A percentile compares a stretch with the other conserved stretches of the same genome.
These are phyloP conservation scores for Fragum sueziense DNA, from an alignment of 2,888 invertebrate genomes.

Conservation along the genomic window DNA sequence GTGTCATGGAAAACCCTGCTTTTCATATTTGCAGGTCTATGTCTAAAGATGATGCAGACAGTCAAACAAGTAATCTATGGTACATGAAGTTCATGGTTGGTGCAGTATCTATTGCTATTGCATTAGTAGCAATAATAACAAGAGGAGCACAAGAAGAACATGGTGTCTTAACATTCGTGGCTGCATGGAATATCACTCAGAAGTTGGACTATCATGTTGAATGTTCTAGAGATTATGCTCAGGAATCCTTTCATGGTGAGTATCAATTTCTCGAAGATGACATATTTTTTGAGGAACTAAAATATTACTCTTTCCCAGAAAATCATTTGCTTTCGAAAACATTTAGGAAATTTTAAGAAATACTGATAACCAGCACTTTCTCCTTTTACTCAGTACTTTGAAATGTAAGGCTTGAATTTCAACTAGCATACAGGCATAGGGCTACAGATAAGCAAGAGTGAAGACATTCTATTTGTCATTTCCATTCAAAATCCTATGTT, in stretches of 20 bases:
- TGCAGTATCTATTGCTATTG: constrained; percentile 4
- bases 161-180: constrained; percentile 24
- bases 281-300: too few relatives aligned
- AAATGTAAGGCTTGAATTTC: too few relatives aligned
- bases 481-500: too few relatives aligned
- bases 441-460: too few relatives aligned
- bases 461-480: too few relatives aligned
- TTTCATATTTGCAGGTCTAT: too few relatives aligned
- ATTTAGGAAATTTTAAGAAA: neutral
- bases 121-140: too few relatives aligned
- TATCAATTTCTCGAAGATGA: too few relatives aligned
- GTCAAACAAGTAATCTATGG: neutral
- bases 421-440: too few relatives aligned
- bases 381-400: neutral
- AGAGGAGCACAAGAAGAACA: neutral
- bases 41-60: neutral
- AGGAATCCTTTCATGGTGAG: constrained; percentile 34
- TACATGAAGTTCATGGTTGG: neutral
- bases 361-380: neutral
- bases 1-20: too few relatives aligned
- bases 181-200: constrained; percentile 18
- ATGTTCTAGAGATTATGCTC: constrained; percentile 52
- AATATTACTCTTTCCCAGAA: too few relatives aligned
- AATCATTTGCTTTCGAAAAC: too few relatives aligned
- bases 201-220: constrained; percentile 28